Evolutionary conservation across 2,888 invertebrate genomes (phyloP), one percentile per base, ranked within the genome.

Genomic region (Stenoptilia bipunctidactyla): DNA sequence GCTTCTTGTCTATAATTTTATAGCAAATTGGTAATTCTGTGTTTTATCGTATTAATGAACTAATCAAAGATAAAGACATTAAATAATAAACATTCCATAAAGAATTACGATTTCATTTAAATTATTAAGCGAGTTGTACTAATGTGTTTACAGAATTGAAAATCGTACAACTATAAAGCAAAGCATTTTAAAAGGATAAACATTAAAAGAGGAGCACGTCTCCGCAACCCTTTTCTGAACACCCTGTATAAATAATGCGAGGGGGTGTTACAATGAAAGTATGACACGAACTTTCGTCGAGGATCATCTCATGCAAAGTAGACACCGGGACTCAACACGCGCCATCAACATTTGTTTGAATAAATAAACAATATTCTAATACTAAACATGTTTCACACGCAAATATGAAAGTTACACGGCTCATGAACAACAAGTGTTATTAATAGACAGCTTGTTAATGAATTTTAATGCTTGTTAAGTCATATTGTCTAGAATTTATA

Each of bases 311-410:
- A 52, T 52, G 51, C 48, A 46, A 53, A 60, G 52, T 50, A 59
- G 55, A 30, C n/a, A n/a, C n/a, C 61, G 59, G 60, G 61, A 60
- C 66, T 52, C 56, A 52, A 55, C 45, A 38, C 40, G 39, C 44
- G 40, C 37, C 27, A 33, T n/a, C 8, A 13, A 25, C 39, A 13
- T 25, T 20, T 37, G 37, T 37, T 37, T 48, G 47, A 55, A 47
- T 58, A 55, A 65, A 67, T 64, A 60, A 63, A 64, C 63, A 66
- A 64, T 61, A 64, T 20, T 20, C 20, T 20, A 20, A 56, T 56
- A 55, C 52, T 55, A 57, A 56, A 47, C 49, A 57, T 48, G 51
- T 47, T 47, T 48, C 44, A 51, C 50, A 46, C 49, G 52, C 51
- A 53, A 56, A 55, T 50, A 51, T 59, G 55, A 59, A 61, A 61